These are phyloP conservation scores for Ptychadena robeensis DNA, from an alignment of 2,797 vertebrate species.

Conservation along the genomic window DNA sequence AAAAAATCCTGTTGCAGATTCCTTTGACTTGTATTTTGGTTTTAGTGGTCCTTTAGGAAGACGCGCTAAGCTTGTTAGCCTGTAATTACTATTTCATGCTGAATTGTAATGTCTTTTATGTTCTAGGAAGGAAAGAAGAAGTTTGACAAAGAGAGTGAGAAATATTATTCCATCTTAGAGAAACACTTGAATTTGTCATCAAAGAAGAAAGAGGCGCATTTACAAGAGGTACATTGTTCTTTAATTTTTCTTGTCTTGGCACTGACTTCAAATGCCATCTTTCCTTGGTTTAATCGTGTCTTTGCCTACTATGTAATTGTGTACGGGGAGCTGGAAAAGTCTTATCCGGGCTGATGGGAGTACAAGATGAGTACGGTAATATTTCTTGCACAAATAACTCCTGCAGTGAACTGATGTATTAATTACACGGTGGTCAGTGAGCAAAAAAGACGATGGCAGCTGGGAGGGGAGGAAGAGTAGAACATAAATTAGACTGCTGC, in stretches of 20 bases:
- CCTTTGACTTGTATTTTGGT: background rate
- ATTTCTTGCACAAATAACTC: slow-evolving; percentile 6
- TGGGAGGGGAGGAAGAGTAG: background rate
- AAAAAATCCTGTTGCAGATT: slow-evolving; percentile 8
- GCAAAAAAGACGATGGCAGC: slow-evolving; percentile 1
- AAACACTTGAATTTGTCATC: slow-evolving; percentile 96
- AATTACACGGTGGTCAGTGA: slow-evolving; percentile 2
- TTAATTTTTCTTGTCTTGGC: slow-evolving; percentile 32
- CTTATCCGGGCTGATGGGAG: slow-evolving; percentile 36
- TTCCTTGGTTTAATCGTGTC: slow-evolving; percentile 18
- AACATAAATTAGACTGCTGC: background rate
- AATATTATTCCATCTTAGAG: slow-evolving; percentile 94
- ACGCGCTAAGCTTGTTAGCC: slow-evolving; percentile 29
- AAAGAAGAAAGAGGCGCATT: slow-evolving; percentile 94
- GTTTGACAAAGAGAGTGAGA: slow-evolving; percentile 98
- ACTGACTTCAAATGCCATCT: slow-evolving; percentile 35
- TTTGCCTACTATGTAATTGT: slow-evolving; percentile 13
- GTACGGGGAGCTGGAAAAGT: slow-evolving; percentile 4
- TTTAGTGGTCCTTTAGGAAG: slow-evolving; percentile 15
- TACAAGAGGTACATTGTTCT: slow-evolving; percentile 86
- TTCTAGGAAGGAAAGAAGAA: slow-evolving; percentile 95
- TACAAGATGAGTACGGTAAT: slow-evolving; percentile 29
- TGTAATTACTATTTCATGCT: slow-evolving; percentile 4
- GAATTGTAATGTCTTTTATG: slow-evolving; percentile 46
- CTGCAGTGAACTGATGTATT: background rate